These are phyloP conservation scores for Parthenolecanium corni DNA, from an alignment of 2,888 invertebrate species.

Conservation along the genomic window DNA sequence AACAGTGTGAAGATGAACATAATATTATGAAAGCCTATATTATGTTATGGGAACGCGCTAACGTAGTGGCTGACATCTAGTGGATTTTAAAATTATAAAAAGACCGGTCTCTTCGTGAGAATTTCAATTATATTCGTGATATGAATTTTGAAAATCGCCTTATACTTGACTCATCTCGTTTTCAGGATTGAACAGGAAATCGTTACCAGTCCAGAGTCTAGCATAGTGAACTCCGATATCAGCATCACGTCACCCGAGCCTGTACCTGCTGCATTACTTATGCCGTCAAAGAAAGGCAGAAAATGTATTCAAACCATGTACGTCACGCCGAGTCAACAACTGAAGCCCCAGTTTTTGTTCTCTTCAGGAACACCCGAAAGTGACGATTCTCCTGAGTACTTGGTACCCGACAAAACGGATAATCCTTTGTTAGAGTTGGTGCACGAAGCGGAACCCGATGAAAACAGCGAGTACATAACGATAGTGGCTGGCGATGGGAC, in stretches of 20 bases:
- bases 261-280: slow-evolving; percentile 9
- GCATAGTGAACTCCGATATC: not conserved
- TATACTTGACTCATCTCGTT: too few species aligned
- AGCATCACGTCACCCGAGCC: not conserved
- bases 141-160: too few species aligned
- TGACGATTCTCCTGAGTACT: slow-evolving; percentile 5
- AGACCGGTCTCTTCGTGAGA: too few species aligned
- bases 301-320: slow-evolving; percentile 4
- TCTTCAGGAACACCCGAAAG: not conserved
- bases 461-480: slow-evolving; percentile 13
- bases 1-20: too few species aligned
- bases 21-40: too few species aligned
- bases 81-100: too few species aligned
- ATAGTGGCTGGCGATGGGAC: not conserved
- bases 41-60: too few species aligned
- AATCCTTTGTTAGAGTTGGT: slow-evolving; percentile 20
- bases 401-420: slow-evolving; percentile 21
- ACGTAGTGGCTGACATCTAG: too few species aligned
- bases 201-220: not conserved
- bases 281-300: slow-evolving; percentile 3
- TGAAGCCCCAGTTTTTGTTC: slow-evolving; percentile 7
- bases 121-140: too few species aligned
- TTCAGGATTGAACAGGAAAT: slow-evolving; percentile 4
- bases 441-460: slow-evolving; percentile 14
- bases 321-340: not conserved